A percentile compares a stretch with the other conserved stretches of the same genome.
Evolutionary conservation across 2,113 vertebrate genomes (phyloP).

Genomic region (Eolophus roseicapilla): DNA sequence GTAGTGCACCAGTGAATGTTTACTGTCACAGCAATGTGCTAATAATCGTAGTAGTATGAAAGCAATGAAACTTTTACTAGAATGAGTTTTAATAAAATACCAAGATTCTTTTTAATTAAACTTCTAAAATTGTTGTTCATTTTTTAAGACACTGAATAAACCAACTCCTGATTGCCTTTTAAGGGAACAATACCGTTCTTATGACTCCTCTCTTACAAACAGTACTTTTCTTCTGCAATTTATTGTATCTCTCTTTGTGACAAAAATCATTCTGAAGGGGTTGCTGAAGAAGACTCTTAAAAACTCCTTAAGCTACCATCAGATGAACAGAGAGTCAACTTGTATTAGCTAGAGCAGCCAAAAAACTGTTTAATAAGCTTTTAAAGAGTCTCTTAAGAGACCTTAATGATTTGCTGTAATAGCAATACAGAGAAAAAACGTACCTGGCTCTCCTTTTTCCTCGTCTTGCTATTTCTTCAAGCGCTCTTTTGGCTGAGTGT

Average conservation of each 20-base stretch:
- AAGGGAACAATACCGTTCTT: neutral
- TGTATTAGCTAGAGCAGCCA: neutral
- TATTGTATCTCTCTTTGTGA: neutral
- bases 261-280: constrained; percentile 9
- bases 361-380: constrained; percentile 44
- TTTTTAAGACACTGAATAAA: neutral
- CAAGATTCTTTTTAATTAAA: constrained; percentile 41
- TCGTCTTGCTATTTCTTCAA: constrained; percentile 38
- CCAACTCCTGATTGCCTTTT: constrained; percentile 6
- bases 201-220: neutral
- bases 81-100: constrained; percentile 24
- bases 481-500: constrained; percentile 13
- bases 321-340: constrained; percentile 10
- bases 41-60: neutral
- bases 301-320: constrained; percentile 43
- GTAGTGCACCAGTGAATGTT: neutral
- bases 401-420: constrained; percentile 48
- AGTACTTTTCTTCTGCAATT: neutral
- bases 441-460: constrained; percentile 41
- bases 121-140: neutral
- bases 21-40: neutral
- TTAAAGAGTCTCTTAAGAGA: constrained; percentile 46
- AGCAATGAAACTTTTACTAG: neutral
- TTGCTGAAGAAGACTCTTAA: constrained; percentile 47
- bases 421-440: neutral